phyloP scores from a whole-genome alignment of 2,888 invertebrate species.

The Embidobia sp. region DNA sequence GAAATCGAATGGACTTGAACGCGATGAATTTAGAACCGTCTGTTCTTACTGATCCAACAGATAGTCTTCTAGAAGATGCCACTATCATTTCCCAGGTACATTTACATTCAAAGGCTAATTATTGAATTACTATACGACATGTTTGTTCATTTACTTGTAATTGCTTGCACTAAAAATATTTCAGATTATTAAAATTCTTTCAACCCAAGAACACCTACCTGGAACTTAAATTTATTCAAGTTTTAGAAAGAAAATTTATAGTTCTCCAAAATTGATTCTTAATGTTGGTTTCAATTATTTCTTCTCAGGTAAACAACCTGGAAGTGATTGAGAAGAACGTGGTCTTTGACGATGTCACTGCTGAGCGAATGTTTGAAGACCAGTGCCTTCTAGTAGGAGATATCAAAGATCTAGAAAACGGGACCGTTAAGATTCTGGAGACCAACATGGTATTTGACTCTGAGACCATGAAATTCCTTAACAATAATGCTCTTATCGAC shows the following conservation, averaged over 20 bases:
- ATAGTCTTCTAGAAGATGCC: constrained; percentile 72
- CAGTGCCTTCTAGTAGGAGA: constrained; percentile 73
- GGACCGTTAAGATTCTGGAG: constrained; percentile 74
- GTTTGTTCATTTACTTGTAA: too few species aligned
- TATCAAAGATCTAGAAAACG: constrained; percentile 73
- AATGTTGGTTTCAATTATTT: background rate
- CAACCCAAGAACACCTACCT: too few species aligned
- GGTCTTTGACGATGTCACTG: constrained; percentile 69
- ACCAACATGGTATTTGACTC: constrained; percentile 72
- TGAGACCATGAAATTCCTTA: constrained; percentile 73
- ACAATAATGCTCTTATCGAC: constrained; percentile 66
- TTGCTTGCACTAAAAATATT: too few species aligned
- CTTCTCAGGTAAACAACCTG: constrained; percentile 73
- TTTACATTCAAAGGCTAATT: background rate
- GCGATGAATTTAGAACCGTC: constrained; percentile 76
- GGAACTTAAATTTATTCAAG: too few species aligned
- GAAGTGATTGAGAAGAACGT: constrained; percentile 75
- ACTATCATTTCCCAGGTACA: constrained; percentile 76
- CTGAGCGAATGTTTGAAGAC: constrained; percentile 74
- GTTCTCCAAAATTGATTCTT: too few species aligned
- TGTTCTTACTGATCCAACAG: constrained; percentile 75
- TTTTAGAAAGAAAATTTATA: too few species aligned
- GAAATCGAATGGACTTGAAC: constrained; percentile 74
- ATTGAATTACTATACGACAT: too few species aligned
- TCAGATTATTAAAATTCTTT: too few species aligned